These are phyloP conservation scores for Temnothorax nylanderi DNA, from an alignment of 1,140 invertebrate species.

Conservation along the genomic window DNA sequence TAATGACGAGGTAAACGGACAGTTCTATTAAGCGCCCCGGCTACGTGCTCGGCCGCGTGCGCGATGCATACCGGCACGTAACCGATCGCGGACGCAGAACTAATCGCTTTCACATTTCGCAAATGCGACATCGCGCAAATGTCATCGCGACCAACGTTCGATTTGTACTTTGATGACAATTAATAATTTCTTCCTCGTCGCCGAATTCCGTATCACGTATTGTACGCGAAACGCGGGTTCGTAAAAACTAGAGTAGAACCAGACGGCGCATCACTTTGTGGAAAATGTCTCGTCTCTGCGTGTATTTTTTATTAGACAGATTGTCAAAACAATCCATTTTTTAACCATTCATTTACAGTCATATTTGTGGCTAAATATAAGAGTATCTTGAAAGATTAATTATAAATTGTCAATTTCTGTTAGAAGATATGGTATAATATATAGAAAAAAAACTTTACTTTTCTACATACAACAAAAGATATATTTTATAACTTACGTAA, in stretches of 20 bases:
- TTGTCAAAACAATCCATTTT: not conserved
- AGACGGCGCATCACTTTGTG: not conserved
- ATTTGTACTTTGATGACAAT: not conserved
- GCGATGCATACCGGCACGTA: constrained; percentile 42
- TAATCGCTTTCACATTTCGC: constrained; percentile 66
- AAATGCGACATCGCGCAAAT: constrained; percentile 42
- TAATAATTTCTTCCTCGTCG: constrained; percentile 21
- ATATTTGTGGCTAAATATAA: not conserved
- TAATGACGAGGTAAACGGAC: constrained; percentile 73
- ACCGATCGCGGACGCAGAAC: constrained; percentile 23
- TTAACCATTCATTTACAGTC: not conserved
- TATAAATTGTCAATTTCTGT: not conserved
- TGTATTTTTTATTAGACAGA: not conserved
- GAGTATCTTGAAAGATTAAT: not conserved
- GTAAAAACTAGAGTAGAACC: not conserved
- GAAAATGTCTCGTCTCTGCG: not conserved
- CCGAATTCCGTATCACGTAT: not conserved
- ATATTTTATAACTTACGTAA: not conserved
- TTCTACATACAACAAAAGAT: not conserved
- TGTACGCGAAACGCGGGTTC: not conserved
- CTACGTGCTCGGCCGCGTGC: not conserved
- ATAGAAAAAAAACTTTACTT: not conserved
- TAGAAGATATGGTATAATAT: not conserved
- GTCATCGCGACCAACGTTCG: not conserved
- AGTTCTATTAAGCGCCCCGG: constrained; percentile 69